phyloP scores from a whole-genome alignment of 37 sponge, comb jelly and placozoan species.

The Oopsacas minuta region DNA sequence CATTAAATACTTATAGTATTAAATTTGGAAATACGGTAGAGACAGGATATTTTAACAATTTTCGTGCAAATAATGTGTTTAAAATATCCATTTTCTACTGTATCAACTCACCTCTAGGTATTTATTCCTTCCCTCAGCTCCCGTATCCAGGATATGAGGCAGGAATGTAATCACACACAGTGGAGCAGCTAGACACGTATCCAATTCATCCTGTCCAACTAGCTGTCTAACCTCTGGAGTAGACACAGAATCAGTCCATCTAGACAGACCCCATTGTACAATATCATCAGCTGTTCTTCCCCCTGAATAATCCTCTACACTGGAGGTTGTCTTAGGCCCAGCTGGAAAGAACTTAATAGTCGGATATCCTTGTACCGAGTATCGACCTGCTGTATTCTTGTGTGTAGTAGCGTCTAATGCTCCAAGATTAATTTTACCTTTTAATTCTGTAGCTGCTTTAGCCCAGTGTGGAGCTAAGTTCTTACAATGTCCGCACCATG shows the following conservation, averaged over 20 bases:
- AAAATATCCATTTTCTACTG: no score
- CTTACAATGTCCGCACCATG: constrained; percentile 99
- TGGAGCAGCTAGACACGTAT: constrained; percentile 62
- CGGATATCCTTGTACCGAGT: constrained; percentile 76
- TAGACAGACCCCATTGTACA: constrained; percentile 67
- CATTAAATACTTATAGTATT: no score
- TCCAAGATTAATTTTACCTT: constrained; percentile 66
- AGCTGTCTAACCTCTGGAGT: constrained; percentile 92
- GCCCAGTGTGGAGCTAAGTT: constrained; percentile 87
- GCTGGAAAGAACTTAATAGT: constrained; percentile 94
- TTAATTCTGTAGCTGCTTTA: constrained; percentile 62
- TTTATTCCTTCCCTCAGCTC: background rate
- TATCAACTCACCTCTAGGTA: constrained; percentile 34
- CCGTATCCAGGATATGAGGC: constrained; percentile 84
- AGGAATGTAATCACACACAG: constrained; percentile 79
- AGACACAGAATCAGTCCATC: constrained; percentile 45
- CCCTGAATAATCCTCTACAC: constrained; percentile 74
- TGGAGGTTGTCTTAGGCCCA: constrained; percentile 55
- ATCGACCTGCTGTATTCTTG: constrained; percentile 30
- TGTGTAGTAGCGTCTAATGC: constrained; percentile 77
- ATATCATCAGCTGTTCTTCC: constrained; percentile 70
- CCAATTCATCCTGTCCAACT: constrained; percentile 27
- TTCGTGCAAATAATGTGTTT: no score
- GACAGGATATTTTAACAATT: no score
- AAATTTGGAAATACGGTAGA: no score